Base-by-base conservation (phyloP, 2,113 vertebrate genomes). In the Xyrauchen texanus region DNA sequence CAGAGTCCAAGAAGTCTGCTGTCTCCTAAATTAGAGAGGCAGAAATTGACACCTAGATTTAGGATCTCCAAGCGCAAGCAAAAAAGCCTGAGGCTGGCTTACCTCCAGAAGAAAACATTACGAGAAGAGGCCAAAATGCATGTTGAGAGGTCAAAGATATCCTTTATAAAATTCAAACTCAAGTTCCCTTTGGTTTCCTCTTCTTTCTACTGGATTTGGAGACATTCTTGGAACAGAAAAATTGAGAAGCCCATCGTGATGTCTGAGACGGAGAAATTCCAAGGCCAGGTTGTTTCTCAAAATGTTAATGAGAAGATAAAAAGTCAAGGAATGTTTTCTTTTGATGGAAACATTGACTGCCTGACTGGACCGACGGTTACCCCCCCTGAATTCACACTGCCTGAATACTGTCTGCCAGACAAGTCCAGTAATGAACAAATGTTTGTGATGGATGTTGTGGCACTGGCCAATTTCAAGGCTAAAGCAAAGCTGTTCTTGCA, bases 401-500 rank as follows among this genome's bases (percentile, higher is more conserved):
- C 91, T 0, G 82, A 88, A 76, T 91, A 82, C 6, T 81, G 86
- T 11, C 0, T 85, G 44, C 90, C 88, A 0, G 82, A 84, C 16
- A 87, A 86, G 15, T 84, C 88, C 53, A 63, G 78, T 13, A 89
- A 89, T 2, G 90, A 91, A 84, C 91, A 83, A 16, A 89, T 94
- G 89, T 94, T 96, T 70, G 89, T 94, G 65, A 92, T 96, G 94
- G 96, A 96, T 92, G 92, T 96, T 60, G 94, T 97, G 0, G 91
- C 94, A 16, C 89, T 94, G 65, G 94, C 96, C 0, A 96, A 95
- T 82, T 98, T 97, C 89, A 99, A 99, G 91, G 96, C 96, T 53
- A 96, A 97, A 86, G 97, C 97, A 68, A 99, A 99, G 89, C 88
- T 99, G 45, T 99, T 98, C 84, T 87, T 99, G 86, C 97, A 99